phyloP scores from a whole-genome alignment of 2,797 vertebrate genomes.

The Cossypha polioptera region DNA sequence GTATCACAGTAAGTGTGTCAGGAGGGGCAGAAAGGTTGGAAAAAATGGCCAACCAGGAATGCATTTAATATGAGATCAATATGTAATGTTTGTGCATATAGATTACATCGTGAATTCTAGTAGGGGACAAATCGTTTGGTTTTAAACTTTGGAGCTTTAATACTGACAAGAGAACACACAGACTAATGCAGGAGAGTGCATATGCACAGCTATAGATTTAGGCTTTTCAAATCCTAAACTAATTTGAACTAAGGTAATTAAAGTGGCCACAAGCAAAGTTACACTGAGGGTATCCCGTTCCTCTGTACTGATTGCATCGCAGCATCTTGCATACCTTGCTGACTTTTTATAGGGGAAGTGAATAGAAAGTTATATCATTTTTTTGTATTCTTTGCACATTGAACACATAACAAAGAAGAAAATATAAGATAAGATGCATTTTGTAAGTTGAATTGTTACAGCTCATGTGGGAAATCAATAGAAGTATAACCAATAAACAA shows the following conservation, averaged over 20 bases:
- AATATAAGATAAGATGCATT: background rate
- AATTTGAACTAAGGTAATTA: background rate
- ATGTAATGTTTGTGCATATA: background rate
- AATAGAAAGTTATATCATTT: background rate
- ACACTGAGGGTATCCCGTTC: background rate
- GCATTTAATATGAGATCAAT: background rate
- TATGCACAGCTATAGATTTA: background rate
- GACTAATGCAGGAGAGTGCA: background rate
- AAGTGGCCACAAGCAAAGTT: background rate
- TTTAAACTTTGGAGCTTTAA: background rate
- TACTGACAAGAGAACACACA: background rate
- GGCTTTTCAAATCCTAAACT: background rate
- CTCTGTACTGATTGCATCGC: background rate
- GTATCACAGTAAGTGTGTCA: background rate
- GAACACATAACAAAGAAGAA: background rate
- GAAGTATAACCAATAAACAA: background rate
- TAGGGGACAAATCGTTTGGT: background rate
- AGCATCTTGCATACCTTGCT: background rate
- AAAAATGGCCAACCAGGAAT: background rate
- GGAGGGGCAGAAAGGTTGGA: background rate
- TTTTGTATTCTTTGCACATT: background rate
- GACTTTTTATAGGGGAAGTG: background rate
- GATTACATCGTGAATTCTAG: background rate
- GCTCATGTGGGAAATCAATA: background rate
- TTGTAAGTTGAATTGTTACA: background rate